Conservation (phyloP, 2,888 invertebrate genomes). For the Acleris laterana region DNA sequence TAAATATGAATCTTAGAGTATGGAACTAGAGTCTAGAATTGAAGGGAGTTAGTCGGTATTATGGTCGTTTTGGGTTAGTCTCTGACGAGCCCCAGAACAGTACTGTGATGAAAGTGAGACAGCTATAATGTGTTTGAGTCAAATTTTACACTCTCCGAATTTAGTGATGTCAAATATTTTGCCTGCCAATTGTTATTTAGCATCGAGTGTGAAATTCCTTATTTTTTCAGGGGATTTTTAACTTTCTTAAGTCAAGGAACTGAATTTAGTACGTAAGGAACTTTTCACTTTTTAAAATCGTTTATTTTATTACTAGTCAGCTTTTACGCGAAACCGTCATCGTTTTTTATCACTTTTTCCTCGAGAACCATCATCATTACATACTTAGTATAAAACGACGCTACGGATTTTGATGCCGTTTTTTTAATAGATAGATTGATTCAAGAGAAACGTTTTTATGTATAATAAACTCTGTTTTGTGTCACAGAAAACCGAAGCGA, state of each 20-base stretch:
- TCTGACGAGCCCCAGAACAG: conserved; percentile 38
- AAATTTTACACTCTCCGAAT: conserved; percentile 43
- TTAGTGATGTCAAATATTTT: conserved; percentile 23
- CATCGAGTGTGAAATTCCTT: conserved; percentile 1
- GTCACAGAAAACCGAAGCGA: too few relatives aligned
- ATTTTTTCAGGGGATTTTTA: conserved; percentile 11
- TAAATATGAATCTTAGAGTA: neutral
- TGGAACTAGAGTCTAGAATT: neutral
- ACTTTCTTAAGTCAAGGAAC: neutral
- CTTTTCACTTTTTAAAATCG: neutral
- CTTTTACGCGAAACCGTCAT: too few relatives aligned
- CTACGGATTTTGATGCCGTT: too few relatives aligned
- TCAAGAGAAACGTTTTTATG: too few relatives aligned
- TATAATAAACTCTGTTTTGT: too few relatives aligned
- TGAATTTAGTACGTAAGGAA: neutral
- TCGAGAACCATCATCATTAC: too few relatives aligned
- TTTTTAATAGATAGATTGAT: too few relatives aligned
- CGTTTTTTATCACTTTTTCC: too few relatives aligned
- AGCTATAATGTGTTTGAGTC: conserved; percentile 45
- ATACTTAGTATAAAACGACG: too few relatives aligned
- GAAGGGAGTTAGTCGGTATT: neutral
- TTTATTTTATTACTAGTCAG: too few relatives aligned
- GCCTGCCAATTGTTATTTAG: conserved; percentile 25
- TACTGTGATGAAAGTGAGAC: conserved; percentile 45
- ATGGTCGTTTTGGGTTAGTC: neutral